Conservation (phyloP, 2,888 invertebrate species). For the Caenorhabditis sp. region DNA sequence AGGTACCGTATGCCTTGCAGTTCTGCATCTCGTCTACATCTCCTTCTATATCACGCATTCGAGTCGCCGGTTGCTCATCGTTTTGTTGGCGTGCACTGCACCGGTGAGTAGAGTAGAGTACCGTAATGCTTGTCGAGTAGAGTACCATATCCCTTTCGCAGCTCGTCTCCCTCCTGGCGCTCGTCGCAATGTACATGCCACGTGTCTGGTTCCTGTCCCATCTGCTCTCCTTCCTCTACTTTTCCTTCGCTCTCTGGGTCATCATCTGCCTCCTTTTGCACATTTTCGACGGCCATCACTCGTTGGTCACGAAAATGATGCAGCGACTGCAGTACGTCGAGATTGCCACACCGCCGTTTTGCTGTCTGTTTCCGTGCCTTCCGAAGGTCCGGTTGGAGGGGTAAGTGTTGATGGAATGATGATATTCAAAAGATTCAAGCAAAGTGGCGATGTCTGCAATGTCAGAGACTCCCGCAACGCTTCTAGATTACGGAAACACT, state of each 20-base stretch:
- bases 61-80: slow-evolving; percentile 72
- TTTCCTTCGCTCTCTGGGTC: slow-evolving; percentile 80
- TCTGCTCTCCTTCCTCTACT: slow-evolving; percentile 80
- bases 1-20: slow-evolving; percentile 73
- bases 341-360: slow-evolving; percentile 80
- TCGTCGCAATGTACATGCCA: slow-evolving; percentile 81
- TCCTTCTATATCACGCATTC: slow-evolving; percentile 75
- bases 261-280: slow-evolving; percentile 80
- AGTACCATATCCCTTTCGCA: slow-evolving; percentile 31
- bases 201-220: slow-evolving; percentile 81
- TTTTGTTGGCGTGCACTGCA: slow-evolving; percentile 77
- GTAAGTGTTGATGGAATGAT: slow-evolving; percentile 39
- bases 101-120: slow-evolving; percentile 74
- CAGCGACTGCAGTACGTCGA: slow-evolving; percentile 68
- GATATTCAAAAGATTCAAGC: no score
- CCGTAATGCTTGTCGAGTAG: not conserved
- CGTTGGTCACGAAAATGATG: slow-evolving; percentile 71
- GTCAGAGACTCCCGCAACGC: no score
- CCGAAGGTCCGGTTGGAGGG: slow-evolving; percentile 78
- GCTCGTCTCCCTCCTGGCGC: slow-evolving; percentile 76
- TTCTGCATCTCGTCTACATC: slow-evolving; percentile 78
- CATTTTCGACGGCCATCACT: slow-evolving; percentile 78
- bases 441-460: no score
- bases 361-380: slow-evolving; percentile 81
- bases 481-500: no score